Percentiles rank a stretch among this genome's conserved stretches.
Conservation (phyloP, 2,113 vertebrate species). For the Stegostoma tigrinum region DNA sequence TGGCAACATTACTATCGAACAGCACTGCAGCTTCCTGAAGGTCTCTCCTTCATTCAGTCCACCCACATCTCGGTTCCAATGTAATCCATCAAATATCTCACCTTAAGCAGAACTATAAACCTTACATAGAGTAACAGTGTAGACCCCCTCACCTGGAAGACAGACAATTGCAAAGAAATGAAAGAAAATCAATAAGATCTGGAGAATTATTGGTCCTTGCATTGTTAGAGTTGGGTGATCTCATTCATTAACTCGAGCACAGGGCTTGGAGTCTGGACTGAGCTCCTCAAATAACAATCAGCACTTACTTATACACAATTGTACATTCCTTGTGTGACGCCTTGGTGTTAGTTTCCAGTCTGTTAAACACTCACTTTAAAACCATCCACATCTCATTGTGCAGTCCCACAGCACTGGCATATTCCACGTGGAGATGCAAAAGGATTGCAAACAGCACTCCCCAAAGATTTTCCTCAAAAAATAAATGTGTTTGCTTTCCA, state of each 20-base stretch:
- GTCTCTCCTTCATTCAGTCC: not conserved
- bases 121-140: not conserved
- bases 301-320: not conserved
- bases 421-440: not conserved
- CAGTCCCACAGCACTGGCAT: not conserved
- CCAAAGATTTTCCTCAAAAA: not conserved
- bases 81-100: not conserved
- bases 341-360: not conserved
- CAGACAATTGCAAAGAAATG: not conserved
- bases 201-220: not conserved
- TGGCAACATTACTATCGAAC: not conserved
- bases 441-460: not conserved
- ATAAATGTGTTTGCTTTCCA: not conserved
- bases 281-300: not conserved
- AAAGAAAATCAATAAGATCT: not conserved
- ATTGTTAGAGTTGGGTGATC: not conserved
- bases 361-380: not conserved
- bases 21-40: not conserved
- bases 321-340: not conserved
- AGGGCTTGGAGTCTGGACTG: not conserved
- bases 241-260: not conserved
- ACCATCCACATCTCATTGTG: fast-evolving
- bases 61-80: not conserved
- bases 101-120: not conserved
- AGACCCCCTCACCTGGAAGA: not conserved